Base-by-base conservation (phyloP, 1,140 invertebrate genomes). In the Mamestra configurata region DNA sequence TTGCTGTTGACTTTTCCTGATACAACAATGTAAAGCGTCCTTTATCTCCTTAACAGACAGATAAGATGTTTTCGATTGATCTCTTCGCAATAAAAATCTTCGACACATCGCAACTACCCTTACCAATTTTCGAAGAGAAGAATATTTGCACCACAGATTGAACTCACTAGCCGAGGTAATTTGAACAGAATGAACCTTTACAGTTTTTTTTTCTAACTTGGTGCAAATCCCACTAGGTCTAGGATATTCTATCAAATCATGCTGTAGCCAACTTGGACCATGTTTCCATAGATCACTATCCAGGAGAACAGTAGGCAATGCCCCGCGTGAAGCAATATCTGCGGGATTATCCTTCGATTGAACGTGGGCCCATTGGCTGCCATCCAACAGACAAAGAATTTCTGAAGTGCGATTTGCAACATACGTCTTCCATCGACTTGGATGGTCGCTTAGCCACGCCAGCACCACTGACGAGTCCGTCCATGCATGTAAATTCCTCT, bases 391-490 rank as follows among this genome's bases (percentile, higher is more conserved):
- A 20, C 40, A 53, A 0, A 64, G 46, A 10, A 77, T 77, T 15
- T 77, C 59, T 66, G 75, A 77, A 11, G 59, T 66, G 1, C 75
- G 40, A 13, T 77, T 77, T 18, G 75, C 59, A 0, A 77, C 59
- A n/a, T 46, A 77, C 0, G 75, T 77, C 10, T 77, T 77, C 75
- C 75, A 77, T 7, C 37, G 59, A 13, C 53, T 61, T 37, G 75
- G 59, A 66, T 77, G 75, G 31, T 24, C 18, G 5, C 10, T 78
- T 20, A 78, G 40, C 76, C 49, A 78, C 4, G 76, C 61, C 18
- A 78, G 11, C 3, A 78, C 61, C 0, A 71, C 61, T 27, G 76
- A 66, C 15, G 76, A 78, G 18, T 78, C 76, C 1, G 76, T 70
- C 76, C 61, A 78, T 1, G 76, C 61, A 24, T 78, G 59, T 18